A percentile compares a stretch with the other conserved stretches of the same genome.
Evolutionary conservation across 2,888 invertebrate genomes (phyloP).

Genomic region (Torymus tubicola): DNA sequence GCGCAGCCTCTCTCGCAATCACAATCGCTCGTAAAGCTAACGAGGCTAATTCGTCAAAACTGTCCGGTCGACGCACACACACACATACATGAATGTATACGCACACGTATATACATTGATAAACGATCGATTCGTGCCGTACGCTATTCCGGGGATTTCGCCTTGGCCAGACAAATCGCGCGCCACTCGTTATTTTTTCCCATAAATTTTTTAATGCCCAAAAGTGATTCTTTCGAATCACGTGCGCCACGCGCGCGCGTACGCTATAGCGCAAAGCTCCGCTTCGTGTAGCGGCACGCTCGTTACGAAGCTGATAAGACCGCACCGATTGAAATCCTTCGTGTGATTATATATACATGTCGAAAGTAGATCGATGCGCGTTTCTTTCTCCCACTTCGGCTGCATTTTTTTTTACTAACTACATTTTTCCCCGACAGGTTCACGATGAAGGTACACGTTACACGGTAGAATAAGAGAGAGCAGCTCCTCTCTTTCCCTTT

Average conservation of each 20-base stretch:
- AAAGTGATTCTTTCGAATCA: slow-evolving; percentile 17
- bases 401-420: background rate
- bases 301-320: slow-evolving; percentile 25
- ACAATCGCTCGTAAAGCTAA: slow-evolving; percentile 67
- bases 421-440: background rate
- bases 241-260: background rate
- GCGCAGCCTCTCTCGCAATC: slow-evolving; percentile 48
- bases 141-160: slow-evolving; percentile 21
- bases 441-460: background rate
- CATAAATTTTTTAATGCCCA: slow-evolving; percentile 51
- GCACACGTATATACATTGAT: slow-evolving; percentile 23
- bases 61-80: slow-evolving; percentile 68
- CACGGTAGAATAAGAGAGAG: background rate
- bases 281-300: background rate
- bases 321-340: slow-evolving; percentile 10
- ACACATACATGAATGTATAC: background rate
- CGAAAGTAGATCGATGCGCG: too few relatives aligned
- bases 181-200: slow-evolving; percentile 37
- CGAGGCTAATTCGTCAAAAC: slow-evolving; percentile 70
- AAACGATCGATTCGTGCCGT: slow-evolving; percentile 52
- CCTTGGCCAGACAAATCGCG: slow-evolving; percentile 45
- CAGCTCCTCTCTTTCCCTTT: background rate
- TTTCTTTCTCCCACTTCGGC: too few relatives aligned
- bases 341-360: background rate
- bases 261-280: too few relatives aligned